Evolutionary conservation across 2,888 invertebrate species (phyloP), one percentile per base, ranked within the genome.

Genomic region (Drosophila nigritarsus): DNA sequence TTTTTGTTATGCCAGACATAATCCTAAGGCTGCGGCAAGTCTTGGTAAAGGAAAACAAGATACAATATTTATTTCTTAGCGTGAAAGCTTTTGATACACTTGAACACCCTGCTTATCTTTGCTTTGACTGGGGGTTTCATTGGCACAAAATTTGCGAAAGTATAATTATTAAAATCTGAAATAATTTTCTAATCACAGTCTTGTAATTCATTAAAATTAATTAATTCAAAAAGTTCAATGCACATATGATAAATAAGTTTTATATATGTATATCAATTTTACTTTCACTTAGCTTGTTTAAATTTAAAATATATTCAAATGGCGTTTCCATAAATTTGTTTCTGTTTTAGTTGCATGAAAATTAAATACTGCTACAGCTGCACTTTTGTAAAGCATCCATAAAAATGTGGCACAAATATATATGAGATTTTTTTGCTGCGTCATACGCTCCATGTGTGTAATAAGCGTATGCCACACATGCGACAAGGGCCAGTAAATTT

Each of bases 361-460:
- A 40, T 7, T 13, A 30, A 32, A 4, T 53, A 8, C 20, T 30
- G 27, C 7, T 24, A n/a, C 45, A 60, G 42, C n/a, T 30, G 42
- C 65, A 53, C 0, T 20, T 13, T 13, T 8, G 9, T 11, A 7
- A 13, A 20, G 38, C 13, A 29, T 34, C 11, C 62, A 18, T 24
- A 61, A 65, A 71, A 60, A 53, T 66, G 40, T 20, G 27, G 5
- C 30, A 55, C 18, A 45, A 53, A 65, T 15, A 63, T 29, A 34
- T 55, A 24, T n/a, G 9, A 3, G 2, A 3, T 45, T 58, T 63
- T 75, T 61, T 45, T 51, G 53, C 27, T 61, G 55, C 40, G 65
- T 59, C 65, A 18, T 20, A 65, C 38, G 49, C 38, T 53, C 42
- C 51, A 72, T 61, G 76, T 80, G 71, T 38, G 76, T 49, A 42